phyloP scores from a whole-genome alignment of 2,888 invertebrate species.

The Neelides folsomi region DNA sequence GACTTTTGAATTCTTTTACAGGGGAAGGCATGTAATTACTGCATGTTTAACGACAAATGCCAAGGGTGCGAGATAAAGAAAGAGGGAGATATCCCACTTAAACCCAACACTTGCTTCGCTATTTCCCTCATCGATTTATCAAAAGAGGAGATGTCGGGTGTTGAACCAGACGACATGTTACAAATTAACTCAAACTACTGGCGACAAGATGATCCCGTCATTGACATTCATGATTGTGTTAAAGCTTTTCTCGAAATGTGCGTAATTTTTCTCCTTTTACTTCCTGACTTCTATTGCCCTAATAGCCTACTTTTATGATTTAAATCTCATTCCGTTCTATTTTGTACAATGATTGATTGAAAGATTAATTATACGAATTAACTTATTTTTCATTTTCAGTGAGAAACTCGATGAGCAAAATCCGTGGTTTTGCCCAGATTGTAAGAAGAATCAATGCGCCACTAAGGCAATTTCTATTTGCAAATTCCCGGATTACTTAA shows the following conservation, averaged over 20 bases:
- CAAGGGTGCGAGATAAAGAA: slow-evolving; percentile 44
- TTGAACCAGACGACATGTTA: slow-evolving; percentile 27
- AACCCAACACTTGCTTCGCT: slow-evolving; percentile 45
- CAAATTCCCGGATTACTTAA: slow-evolving; percentile 50
- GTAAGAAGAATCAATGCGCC: slow-evolving; percentile 49
- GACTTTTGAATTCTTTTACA: too few species aligned
- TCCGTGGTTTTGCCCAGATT: slow-evolving; percentile 52
- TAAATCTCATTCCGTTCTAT: not conserved
- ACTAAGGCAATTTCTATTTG: slow-evolving; percentile 52
- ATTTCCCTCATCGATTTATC: slow-evolving; percentile 40
- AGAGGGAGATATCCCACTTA: slow-evolving; percentile 42
- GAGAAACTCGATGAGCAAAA: slow-evolving; percentile 51
- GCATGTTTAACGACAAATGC: slow-evolving; percentile 46
- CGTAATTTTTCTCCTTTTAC: slow-evolving; percentile 3
- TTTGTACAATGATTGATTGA: slow-evolving; percentile 2
- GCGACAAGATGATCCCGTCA: slow-evolving; percentile 22
- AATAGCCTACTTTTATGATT: not conserved
- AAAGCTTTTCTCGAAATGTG: slow-evolving; percentile 50
- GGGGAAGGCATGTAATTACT: slow-evolving; percentile 49
- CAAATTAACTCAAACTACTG: not conserved
- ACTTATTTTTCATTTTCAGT: slow-evolving; percentile 37
- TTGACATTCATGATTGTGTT: slow-evolving; percentile 44
- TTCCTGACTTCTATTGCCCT: not conserved
- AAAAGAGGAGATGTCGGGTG: slow-evolving; percentile 36
- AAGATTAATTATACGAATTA: too few species aligned